phyloP scores from a whole-genome alignment of 2,113 vertebrate genomes.

The Pollimyrus isidori region DNA sequence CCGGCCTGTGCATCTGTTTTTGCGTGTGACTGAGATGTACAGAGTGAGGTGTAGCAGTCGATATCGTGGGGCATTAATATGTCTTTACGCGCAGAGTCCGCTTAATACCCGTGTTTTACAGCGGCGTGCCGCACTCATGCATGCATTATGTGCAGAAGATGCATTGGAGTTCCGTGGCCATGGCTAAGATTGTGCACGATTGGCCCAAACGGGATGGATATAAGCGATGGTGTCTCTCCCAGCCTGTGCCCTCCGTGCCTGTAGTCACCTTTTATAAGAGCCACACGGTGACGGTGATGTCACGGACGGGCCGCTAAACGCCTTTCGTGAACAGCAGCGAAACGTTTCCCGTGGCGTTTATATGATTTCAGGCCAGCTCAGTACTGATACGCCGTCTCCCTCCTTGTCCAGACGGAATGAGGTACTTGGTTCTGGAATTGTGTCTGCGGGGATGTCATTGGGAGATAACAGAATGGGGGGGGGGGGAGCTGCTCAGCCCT shows the following conservation, averaged over 20 bases:
- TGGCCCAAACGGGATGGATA: not conserved
- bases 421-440: not conserved
- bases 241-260: not conserved
- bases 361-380: not conserved
- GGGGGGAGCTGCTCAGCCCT: not conserved
- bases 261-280: not conserved
- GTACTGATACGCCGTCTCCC: not conserved
- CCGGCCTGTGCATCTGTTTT: not conserved
- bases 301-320: not conserved
- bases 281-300: not conserved
- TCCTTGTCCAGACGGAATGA: not conserved
- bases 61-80: not conserved
- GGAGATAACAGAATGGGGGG: not conserved
- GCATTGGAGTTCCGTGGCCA: not conserved
- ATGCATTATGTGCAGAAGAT: not conserved
- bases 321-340: not conserved
- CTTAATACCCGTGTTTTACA: not conserved
- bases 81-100: not conserved
- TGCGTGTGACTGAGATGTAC: not conserved
- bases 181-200: not conserved
- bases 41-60: not conserved
- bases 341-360: not conserved
- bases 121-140: not conserved
- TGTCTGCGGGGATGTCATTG: not conserved
- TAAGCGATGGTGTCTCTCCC: not conserved